Evolutionary conservation across 2,113 vertebrate genomes (phyloP), one percentile per base, ranked within the genome.

Genomic region (Etheostoma cragini): DNA sequence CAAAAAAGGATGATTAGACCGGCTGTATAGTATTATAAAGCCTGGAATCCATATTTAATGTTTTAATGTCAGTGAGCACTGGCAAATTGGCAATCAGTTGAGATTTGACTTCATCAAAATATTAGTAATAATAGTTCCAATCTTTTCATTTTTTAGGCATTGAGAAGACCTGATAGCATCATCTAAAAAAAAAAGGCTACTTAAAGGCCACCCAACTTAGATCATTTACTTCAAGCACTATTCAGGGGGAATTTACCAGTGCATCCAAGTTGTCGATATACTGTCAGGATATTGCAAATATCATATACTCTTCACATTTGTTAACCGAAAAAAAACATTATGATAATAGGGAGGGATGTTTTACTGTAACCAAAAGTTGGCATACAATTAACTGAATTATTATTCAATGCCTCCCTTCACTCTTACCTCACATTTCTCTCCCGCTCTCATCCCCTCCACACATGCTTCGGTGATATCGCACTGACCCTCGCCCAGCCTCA

Each of bases 381-480:
- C 16, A 47, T 16, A 76, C 2, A 26, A 16, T 30, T 0, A 38
- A 57, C 11, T 54, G 0, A 22, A 57, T 68, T 10, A 71, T 10
- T 3, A 19, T 11, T 4, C 13, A 17, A 42, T 17, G 30, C 7
- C 2, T 45, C 11, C 14, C 30, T 15, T 64, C 3, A 56, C 1
- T 57, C 89, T 86, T 84, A 96, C 95, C 92, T 95, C 93, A 86
- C 95, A 95, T 49, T 68, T 86, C 30, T 96, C 95, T 54, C 95
- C 96, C 3, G 93, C 89, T 75, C 88, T 92, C 97, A 98, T 97
- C 14, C 93, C 90, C 66, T 97, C 97, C 80, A 98, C 72, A 72
- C 97, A 97, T 3, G 94, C 89, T 69, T 98, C 97, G 56, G 93
- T 83, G 24, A 97, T 46, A 8, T 96, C 96, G 10, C 96, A 96